Evolutionary conservation across 2,113 vertebrate species (phyloP).

Genomic region (Sceloporus undulatus): DNA sequence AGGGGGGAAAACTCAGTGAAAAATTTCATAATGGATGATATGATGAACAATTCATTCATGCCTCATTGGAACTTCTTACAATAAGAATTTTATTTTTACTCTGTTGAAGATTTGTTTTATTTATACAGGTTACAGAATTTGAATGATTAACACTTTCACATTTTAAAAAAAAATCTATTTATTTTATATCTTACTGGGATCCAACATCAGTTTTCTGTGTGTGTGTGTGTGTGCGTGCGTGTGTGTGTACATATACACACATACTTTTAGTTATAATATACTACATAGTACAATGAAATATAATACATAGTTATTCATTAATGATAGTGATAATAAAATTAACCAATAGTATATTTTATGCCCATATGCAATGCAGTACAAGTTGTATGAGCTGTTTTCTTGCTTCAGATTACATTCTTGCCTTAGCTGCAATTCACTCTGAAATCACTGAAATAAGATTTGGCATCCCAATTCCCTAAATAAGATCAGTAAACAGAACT

Average conservation of each 20-base stretch:
- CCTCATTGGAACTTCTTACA: not conserved
- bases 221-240: too few relatives aligned
- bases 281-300: too few relatives aligned
- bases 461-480: slow-evolving; percentile 35
- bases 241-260: too few relatives aligned
- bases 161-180: too few relatives aligned
- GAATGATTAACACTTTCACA: too few relatives aligned
- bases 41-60: not conserved
- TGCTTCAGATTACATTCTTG: slow-evolving; percentile 22
- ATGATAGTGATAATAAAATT: not conserved
- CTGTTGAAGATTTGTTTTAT: not conserved
- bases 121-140: not conserved
- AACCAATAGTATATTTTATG: not conserved
- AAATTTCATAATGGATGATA: not conserved
- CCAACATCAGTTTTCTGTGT: too few relatives aligned
- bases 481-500: slow-evolving; percentile 36
- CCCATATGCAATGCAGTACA: not conserved
- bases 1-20: not conserved
- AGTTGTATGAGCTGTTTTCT: not conserved
- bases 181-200: too few relatives aligned
- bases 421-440: slow-evolving; percentile 23
- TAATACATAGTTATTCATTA: not conserved
- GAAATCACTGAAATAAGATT: slow-evolving; percentile 28
- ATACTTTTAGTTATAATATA: too few relatives aligned
- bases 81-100: not conserved